These are phyloP conservation scores for Idaea aversata DNA, from an alignment of 2,888 invertebrate species.

Conservation along the genomic window DNA sequence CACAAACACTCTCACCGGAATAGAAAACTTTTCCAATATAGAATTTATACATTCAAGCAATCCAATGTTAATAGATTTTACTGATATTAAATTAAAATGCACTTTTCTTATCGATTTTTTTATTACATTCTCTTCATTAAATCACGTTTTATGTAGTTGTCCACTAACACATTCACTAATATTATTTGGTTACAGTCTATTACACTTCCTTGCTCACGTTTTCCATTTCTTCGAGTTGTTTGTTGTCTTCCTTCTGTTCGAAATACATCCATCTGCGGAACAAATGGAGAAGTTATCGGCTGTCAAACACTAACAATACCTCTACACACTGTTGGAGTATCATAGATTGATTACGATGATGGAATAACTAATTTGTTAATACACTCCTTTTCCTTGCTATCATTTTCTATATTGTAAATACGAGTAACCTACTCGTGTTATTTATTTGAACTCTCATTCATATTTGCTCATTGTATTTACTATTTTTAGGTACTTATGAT, in stretches of 20 bases:
- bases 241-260: constrained; percentile 66
- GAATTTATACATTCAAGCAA: constrained; percentile 44
- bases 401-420: neutral
- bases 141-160: constrained; percentile 30
- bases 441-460: neutral
- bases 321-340: neutral
- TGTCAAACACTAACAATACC: constrained; percentile 1
- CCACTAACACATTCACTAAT: constrained; percentile 47
- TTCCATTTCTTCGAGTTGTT: constrained; percentile 44
- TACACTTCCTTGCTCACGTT: constrained; percentile 45
- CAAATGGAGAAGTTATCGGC: constrained; percentile 11
- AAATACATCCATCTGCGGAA: constrained; percentile 84
- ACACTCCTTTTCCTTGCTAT: neutral
- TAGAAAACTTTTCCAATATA: constrained; percentile 55
- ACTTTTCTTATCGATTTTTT: constrained; percentile 23
- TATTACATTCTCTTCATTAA: constrained; percentile 27
- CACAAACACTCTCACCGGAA: constrained; percentile 55
- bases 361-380: constrained; percentile 8
- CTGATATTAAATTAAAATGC: constrained; percentile 23
- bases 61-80: constrained; percentile 14
- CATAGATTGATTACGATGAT: constrained; percentile 12
- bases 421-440: neutral
- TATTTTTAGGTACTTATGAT: no score
- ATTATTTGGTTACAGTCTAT: constrained; percentile 38
- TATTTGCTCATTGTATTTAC: no score